Base-by-base conservation (phyloP, 2,888 invertebrate species). In the Hecatera dysodea region DNA sequence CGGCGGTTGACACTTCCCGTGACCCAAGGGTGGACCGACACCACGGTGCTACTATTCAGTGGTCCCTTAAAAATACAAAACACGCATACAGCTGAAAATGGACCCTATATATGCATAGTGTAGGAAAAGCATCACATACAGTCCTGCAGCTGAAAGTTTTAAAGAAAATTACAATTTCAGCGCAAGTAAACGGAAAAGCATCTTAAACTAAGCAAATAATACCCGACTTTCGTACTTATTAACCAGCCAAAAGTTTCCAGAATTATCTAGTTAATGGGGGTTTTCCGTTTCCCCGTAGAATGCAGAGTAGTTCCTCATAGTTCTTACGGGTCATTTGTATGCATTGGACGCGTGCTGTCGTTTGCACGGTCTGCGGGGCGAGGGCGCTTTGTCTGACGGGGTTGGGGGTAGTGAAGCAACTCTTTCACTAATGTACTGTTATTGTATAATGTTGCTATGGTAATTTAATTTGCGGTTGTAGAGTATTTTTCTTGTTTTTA, bases 251-350 rank as follows among this genome's bases (percentile, higher is more conserved):
- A 52, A 64, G 42, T 64, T 65, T 50, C 8, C 15, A 42, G 52
- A 71, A 80, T 56, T 24, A 75, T 46, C 11, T 17, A 63, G 65
- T 70, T 80, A 63, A 57, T 52, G 22, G n/a, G 39, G 56, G 29
- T 42, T 70, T 61, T 56, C 63, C 71, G 63, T 64, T 56, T 46
- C 46, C 46, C 15, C 15, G 33, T 29, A 57, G 66, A 80, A 64
- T 75, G 56, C n/a, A 50, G 71, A 78, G 71, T 64, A 65, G 67
- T 62, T 75, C 27, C 46, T 67, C 67, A 59, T 55, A 76, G 50
- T 76, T 42, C 55, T 42, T 48, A 42, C 46, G 15, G 46, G 29
- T 53, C 67, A 79, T 79, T 79, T 76, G 76, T 80, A 79, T 79
- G 78, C 80, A 79, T 80, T 80, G 72, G 36, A 36, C 42, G 65